A percentile compares a stretch with the other conserved stretches of the same genome.
Conservation (phyloP, 1,140 invertebrate species). For the Drosophila ironensis region DNA sequence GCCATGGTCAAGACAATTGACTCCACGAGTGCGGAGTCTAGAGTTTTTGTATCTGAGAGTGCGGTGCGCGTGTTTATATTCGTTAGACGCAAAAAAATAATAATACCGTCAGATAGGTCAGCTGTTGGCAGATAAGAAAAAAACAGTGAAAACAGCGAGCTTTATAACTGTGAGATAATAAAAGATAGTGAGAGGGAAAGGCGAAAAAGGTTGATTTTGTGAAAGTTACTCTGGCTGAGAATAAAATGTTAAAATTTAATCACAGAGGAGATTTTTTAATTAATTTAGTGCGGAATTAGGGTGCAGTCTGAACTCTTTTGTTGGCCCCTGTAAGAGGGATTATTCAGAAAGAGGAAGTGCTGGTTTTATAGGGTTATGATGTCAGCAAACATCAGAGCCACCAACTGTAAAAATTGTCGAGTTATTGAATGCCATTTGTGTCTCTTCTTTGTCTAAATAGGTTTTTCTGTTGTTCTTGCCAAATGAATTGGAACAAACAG, state of each 20-base stretch:
- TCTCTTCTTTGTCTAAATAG: neutral
- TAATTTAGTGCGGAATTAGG: no score
- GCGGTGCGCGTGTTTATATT: constrained; percentile 27
- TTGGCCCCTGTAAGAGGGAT: no score
- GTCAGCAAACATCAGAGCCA: constrained; percentile 26
- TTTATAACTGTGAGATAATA: constrained; percentile 5
- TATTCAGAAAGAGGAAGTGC: neutral
- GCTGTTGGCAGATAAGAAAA: constrained; percentile 26
- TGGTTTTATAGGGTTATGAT: constrained; percentile 24
- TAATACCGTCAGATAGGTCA: constrained; percentile 28
- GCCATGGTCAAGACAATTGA: constrained; percentile 42
- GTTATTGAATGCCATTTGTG: constrained; percentile 56
- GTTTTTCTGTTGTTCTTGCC: constrained; percentile 45
- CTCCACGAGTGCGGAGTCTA: constrained; percentile 21
- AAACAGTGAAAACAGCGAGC: constrained; percentile 17
- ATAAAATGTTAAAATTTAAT: neutral
- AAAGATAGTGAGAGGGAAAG: constrained; percentile 14
- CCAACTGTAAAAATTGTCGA: constrained; percentile 45
- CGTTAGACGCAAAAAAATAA: constrained; percentile 18
- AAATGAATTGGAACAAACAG: constrained; percentile 69
- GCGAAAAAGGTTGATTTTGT: neutral
- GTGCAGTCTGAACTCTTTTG: neutral
- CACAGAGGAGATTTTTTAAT: neutral
- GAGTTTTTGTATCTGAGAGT: constrained; percentile 2
- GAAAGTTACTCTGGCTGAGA: neutral